phyloP scores from a whole-genome alignment of 2,797 vertebrate genomes.

The Scyliorhinus canicula region DNA sequence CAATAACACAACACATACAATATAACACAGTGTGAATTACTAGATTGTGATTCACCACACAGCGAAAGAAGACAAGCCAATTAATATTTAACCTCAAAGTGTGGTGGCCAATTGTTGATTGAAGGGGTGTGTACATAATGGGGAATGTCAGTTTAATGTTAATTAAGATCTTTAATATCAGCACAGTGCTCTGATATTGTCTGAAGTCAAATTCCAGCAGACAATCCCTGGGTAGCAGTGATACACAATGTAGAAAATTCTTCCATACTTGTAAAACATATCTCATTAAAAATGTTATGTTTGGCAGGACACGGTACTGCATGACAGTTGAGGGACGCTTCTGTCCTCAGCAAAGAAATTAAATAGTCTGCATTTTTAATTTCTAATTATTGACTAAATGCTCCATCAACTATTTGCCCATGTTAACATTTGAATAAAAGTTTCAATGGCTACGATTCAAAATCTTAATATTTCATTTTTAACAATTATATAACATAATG shows the following conservation, averaged over 20 bases:
- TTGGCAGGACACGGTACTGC: not conserved
- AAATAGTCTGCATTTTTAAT: not conserved
- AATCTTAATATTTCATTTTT: not conserved
- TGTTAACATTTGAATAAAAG: not conserved
- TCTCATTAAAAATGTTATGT: not conserved
- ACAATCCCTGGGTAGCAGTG: not conserved
- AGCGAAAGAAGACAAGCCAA: not conserved
- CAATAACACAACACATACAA: too few species aligned
- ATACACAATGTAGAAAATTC: not conserved
- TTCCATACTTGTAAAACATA: not conserved
- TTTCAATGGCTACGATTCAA: not conserved
- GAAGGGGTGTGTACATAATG: not conserved
- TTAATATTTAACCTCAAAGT: not conserved
- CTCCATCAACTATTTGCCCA: conserved; percentile 1
- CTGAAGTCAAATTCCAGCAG: not conserved
- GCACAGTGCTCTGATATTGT: not conserved
- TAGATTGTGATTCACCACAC: too few species aligned
- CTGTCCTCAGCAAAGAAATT: not conserved
- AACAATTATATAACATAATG: too few species aligned
- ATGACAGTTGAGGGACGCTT: not conserved
- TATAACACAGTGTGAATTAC: too few species aligned
- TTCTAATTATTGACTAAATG: conserved; percentile 14
- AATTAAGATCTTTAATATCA: not conserved
- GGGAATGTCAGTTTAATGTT: not conserved
- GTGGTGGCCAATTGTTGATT: not conserved